Evolutionary conservation across 2,113 vertebrate genomes (phyloP), one percentile per base, ranked within the genome.

Genomic region (Cyanistes caeruleus): DNA sequence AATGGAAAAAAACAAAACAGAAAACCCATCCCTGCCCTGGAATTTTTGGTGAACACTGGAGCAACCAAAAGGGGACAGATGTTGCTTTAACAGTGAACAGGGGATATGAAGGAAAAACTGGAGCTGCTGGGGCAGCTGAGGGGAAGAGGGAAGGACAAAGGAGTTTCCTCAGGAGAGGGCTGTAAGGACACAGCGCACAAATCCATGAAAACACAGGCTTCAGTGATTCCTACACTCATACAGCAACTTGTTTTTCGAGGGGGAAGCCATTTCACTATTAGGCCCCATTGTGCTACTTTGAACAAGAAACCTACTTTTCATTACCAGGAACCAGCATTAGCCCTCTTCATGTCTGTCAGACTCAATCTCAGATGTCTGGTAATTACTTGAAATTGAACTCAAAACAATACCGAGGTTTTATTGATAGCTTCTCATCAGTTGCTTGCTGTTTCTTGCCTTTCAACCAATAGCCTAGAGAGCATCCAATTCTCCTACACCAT

Each of bases 361-460:
- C 76, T 87, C 55, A 74, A 52, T 95, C 77, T 94, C 73, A 80
- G 74, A 82, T 86, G 75, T 86, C 91, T 89, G 92, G 67, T 81
- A 94, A 92, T 95, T 94, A 95, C 87, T 85, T 85, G 74, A 96
- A 84, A 94, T 72, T 93, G 82, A 96, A 91, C 83, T 92, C 85
- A 80, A 93, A 95, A 97, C 84, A 90, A 90, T 79, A 73, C 22
- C 8, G 41, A 65, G 93, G 67, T 58, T 95, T 97, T 91, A 97
- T 65, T 95, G 95, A 92, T 89, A 92, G 55, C 24, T 89, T 64
- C 59, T 94, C 82, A 94, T 93, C 91, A 69, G 77, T 88, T 72
- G 73, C 81, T 78, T 59, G 72, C 90, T 87, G 86, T 80, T 94
- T 44, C 90, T 85, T 93, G 58, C 83, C 58, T 95, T 95, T 90